phyloP scores from a whole-genome alignment of 2,888 invertebrate species.

The Lasioglossum leucozonium region DNA sequence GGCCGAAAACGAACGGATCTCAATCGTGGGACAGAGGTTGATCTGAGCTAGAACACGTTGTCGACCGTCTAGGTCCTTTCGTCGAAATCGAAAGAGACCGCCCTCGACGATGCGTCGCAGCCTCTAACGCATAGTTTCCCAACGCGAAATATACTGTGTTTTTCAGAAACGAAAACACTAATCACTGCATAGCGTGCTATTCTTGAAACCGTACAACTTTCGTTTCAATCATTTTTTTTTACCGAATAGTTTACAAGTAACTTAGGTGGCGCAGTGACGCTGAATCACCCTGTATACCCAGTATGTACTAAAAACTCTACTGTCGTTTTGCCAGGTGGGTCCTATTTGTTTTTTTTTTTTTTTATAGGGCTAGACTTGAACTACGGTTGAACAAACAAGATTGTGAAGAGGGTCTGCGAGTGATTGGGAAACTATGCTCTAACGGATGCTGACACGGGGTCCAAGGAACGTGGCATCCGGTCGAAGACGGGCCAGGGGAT shows the following conservation, averaged over 20 bases:
- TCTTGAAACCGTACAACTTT: too few species aligned
- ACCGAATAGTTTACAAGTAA: background rate
- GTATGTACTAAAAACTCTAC: too few species aligned
- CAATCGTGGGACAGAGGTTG: too few species aligned
- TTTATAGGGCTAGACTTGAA: too few species aligned
- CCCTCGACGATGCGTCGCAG: background rate
- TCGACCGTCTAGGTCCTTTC: background rate
- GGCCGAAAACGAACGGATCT: background rate
- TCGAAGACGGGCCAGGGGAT: constrained; percentile 3
- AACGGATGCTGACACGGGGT: constrained; percentile 17
- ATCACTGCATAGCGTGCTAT: too few species aligned
- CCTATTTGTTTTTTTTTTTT: too few species aligned
- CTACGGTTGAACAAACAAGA: background rate
- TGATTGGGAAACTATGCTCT: background rate
- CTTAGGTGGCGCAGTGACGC: background rate
- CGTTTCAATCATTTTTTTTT: too few species aligned
- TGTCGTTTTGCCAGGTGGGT: too few species aligned
- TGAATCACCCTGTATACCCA: background rate
- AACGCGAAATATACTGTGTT: background rate
- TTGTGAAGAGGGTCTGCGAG: background rate
- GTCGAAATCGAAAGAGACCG: background rate
- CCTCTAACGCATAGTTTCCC: background rate
- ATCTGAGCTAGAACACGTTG: background rate
- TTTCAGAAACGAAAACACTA: too few species aligned
- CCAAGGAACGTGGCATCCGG: background rate